Evolutionary conservation across 2,113 vertebrate genomes (phyloP).

Genomic region (Odocoileus virginianus): DNA sequence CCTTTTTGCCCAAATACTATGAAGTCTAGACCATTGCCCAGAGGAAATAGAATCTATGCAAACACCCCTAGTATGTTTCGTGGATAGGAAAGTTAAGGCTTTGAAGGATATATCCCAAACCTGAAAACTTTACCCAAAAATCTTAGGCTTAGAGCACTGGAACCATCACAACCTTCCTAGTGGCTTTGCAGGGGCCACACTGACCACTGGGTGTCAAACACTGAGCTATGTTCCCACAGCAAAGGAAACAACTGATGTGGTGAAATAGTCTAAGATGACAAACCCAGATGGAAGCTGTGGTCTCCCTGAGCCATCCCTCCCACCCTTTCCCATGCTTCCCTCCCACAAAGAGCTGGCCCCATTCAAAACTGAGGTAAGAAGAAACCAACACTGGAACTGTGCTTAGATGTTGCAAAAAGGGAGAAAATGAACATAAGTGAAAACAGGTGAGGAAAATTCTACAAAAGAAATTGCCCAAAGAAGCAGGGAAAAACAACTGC

Average conservation of each 20-base stretch:
- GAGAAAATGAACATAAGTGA: neutral
- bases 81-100: neutral
- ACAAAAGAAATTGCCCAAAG: neutral
- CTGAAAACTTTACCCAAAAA: neutral
- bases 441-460: neutral
- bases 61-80: neutral
- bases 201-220: neutral
- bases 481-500: neutral
- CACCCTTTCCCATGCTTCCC: neutral
- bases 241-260: neutral
- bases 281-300: neutral
- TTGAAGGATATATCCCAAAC: neutral
- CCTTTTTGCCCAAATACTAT: neutral
- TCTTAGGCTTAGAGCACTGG: neutral
- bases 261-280: neutral
- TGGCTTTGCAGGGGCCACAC: neutral
- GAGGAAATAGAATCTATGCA: neutral
- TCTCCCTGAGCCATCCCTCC: neutral
- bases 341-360: neutral
- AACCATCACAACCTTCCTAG: neutral
- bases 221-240: neutral
- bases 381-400: neutral
- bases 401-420: neutral
- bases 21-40: neutral
- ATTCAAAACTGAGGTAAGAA: neutral